Evolutionary conservation across 92 coral and sea anemone genomes (phyloP), one percentile per base, ranked within the genome.

Genomic region (Phenganax stokvisi): DNA sequence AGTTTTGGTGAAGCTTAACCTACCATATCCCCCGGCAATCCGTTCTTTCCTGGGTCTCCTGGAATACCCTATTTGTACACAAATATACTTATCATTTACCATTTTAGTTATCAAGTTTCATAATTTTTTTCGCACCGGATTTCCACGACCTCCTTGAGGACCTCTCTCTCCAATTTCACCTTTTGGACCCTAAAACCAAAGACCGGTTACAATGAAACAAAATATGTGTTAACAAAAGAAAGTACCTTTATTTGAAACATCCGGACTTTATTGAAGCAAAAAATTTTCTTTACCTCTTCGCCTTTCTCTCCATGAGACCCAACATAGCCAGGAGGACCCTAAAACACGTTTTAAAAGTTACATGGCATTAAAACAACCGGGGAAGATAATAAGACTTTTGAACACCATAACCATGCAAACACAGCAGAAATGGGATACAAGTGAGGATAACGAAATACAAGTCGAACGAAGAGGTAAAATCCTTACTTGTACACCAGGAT

Each of bases 121-220:
- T 59, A 27, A 16, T 61, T 61, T 28, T 61, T 25, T 6, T 11
- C 81, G 25, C 31, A 76, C 81, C 52, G 69, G 27, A 56, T 76
- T 52, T 57, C 81, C 81, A 28, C 30, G 28, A 31, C 10, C 55
- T 4, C 81, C 81, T 4, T 0, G 56, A 52, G 25, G 30, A 10
- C 81, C 81, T 76, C 69, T 20, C 47, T 76, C 81, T 9, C 81
- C 81, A 1, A 54, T 3, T 59, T 76, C 81, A 10, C 81, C 81
- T 64, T 6, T 58, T 8, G 54, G 2, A 10, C 81, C 81, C 81
- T 76, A 16, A 76, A 25, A 56, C 54, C 13, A 75, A 31, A 75
- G 12, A 30, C 72, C 12, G 10, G 51, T 66, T 10, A 66, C 3
- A 66, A 66, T 66, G 12, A 28, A 12, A 12, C 28, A 7, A 58